A percentile compares a stretch with the other conserved stretches of the same genome.
These are phyloP conservation scores for Camptogramma bilineatum DNA, from an alignment of 2,888 invertebrate genomes.

Conservation along the genomic window DNA sequence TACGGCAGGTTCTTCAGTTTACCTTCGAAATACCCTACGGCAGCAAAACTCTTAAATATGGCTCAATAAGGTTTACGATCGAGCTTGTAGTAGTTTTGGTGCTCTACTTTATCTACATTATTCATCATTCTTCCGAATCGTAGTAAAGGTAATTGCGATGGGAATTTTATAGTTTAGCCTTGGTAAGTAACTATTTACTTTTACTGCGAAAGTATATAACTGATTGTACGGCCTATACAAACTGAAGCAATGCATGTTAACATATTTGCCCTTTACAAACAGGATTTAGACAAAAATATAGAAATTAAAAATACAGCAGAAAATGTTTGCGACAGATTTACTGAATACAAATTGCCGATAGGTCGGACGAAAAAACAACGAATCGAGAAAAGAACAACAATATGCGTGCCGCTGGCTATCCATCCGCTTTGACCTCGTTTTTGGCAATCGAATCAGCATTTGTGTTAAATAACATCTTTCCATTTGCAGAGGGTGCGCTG, in stretches of 20 bases:
- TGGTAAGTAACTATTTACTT: too few relatives aligned
- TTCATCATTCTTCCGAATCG: neutral
- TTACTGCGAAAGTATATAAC: too few relatives aligned
- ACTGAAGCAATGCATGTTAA: neutral
- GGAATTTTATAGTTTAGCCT: neutral
- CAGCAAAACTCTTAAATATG: slow-evolving; percentile 29
- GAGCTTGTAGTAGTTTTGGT: slow-evolving; percentile 14
- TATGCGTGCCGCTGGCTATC: neutral
- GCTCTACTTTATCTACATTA: slow-evolving; percentile 34
- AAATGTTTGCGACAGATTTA: neutral
- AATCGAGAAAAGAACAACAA: neutral
- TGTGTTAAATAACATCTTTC: slow-evolving; percentile 22
- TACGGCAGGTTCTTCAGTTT: slow-evolving; percentile 1
- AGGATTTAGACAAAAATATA: neutral
- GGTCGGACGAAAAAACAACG: neutral
- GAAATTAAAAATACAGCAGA: neutral
- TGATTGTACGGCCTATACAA: too few relatives aligned
- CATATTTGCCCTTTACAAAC: too few relatives aligned
- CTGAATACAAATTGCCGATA: neutral
- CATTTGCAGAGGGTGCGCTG: slow-evolving; percentile 52
- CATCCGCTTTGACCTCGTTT: slow-evolving; percentile 19
- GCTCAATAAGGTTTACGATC: slow-evolving; percentile 31
- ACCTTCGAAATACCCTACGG: slow-evolving; percentile 17
- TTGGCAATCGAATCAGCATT: slow-evolving; percentile 26
- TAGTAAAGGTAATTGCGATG: neutral